phyloP scores from a whole-genome alignment of 2,113 vertebrate species.

The Ophiodon elongatus region DNA sequence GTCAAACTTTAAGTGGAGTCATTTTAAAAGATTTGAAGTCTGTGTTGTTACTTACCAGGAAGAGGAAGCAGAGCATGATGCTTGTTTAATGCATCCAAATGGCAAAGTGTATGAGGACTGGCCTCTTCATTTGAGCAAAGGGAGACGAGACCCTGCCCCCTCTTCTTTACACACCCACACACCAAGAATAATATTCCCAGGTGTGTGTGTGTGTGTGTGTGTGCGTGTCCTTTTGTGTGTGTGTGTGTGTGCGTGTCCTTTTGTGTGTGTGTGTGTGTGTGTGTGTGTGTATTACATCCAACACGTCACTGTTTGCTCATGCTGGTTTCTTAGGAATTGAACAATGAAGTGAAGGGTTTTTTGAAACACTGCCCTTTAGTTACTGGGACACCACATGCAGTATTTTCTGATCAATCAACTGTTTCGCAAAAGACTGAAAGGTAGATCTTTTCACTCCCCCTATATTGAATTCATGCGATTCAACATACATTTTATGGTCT shows the following conservation, averaged over 20 bases:
- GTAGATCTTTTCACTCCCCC: background rate
- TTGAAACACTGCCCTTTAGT: background rate
- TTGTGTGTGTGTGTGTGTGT: background rate
- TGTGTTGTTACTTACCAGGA: constrained; percentile 53
- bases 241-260: background rate
- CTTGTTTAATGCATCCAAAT: background rate
- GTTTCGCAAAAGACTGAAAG: background rate
- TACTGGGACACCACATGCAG: background rate
- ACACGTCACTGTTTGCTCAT: background rate
- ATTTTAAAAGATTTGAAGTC: background rate
- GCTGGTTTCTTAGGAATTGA: background rate
- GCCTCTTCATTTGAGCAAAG: background rate
- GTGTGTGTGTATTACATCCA: background rate
- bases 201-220: constrained; percentile 9
- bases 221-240: background rate
- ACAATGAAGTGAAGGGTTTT: background rate
- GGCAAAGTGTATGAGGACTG: background rate
- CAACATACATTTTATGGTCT: background rate
- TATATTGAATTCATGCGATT: background rate
- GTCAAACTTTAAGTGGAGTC: background rate
- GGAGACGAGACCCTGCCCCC: background rate
- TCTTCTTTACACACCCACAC: constrained; percentile 32
- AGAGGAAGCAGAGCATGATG: constrained; percentile 47
- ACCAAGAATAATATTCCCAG: background rate
- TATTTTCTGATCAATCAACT: too few relatives aligned